Evolutionary conservation across 1,140 invertebrate species (phyloP).

Genomic region (Macrobrachium rosenbergii): DNA sequence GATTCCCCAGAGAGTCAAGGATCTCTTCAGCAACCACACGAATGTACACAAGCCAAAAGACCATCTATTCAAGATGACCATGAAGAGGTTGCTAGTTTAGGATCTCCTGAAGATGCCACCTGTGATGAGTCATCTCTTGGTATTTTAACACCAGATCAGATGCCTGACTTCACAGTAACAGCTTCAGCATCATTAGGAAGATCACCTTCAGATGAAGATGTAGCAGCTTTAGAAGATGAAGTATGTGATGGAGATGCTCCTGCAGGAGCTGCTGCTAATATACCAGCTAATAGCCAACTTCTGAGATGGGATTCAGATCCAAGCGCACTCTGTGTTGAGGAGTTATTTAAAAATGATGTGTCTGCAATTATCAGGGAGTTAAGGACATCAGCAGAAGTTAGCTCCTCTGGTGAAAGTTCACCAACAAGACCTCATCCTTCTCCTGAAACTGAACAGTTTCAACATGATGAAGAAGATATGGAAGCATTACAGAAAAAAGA

Average conservation of each 20-base stretch:
- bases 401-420: slow-evolving; percentile 53
- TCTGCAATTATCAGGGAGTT: slow-evolving; percentile 64
- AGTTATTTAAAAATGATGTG: slow-evolving; percentile 59
- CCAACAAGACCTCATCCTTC: slow-evolving; percentile 56
- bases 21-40: slow-evolving; percentile 16
- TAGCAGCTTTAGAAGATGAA: slow-evolving; percentile 64
- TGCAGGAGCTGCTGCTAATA: slow-evolving; percentile 34
- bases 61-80: slow-evolving; percentile 9
- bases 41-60: slow-evolving; percentile 17
- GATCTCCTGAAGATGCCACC: slow-evolving; percentile 59
- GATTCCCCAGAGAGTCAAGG: slow-evolving; percentile 41
- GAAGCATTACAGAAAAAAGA: slow-evolving; percentile 29
- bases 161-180: slow-evolving; percentile 68
- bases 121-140: slow-evolving; percentile 67
- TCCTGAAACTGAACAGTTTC: slow-evolving; percentile 51
- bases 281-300: not conserved
- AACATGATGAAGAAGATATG: slow-evolving; percentile 41
- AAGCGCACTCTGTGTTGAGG: slow-evolving; percentile 46
- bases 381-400: slow-evolving; percentile 49
- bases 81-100: slow-evolving; percentile 39
- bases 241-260: slow-evolving; percentile 45
- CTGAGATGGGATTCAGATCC: slow-evolving; percentile 53
- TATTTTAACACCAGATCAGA: slow-evolving; percentile 68
- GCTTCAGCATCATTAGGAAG: slow-evolving; percentile 50
- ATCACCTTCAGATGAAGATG: slow-evolving; percentile 66